Base-by-base conservation (phyloP, 2,113 vertebrate genomes). In the Vulpes lagopus region DNA sequence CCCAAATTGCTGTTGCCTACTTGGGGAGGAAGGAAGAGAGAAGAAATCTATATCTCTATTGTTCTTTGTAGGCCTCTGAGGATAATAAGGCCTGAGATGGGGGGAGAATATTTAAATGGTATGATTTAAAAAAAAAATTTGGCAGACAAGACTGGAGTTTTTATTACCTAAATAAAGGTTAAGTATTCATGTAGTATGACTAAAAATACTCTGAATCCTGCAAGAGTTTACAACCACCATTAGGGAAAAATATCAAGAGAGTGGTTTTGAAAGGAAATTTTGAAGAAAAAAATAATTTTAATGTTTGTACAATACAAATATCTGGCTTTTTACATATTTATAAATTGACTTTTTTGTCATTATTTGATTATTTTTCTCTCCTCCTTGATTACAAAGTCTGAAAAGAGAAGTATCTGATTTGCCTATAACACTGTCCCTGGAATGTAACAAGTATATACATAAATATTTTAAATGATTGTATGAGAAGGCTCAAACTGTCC, bases 351-450 rank as follows among this genome's bases (percentile, higher is more conserved):
- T 51, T 86, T 79, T 83, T 84, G 9, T 80, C 1, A 19, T 64
- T 93, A 64, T 62, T 89, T 92, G 22, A 65, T 82, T 92, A 32
- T 51, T 83, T 90, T 81, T 32, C 27, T 74, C 73, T 53, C 32
- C 0, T 35, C 8, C 60, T 62, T 60, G 32, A 79, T 83, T 95
- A 23, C 12, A 51, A 84, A 84, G 3, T 57, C 7, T 22, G 23
- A 91, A 8, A 1, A 84, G 32, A 5, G n/a, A 74, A 0, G 25
- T 80, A 55, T 64, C 4, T 57, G 3, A 65, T 82, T 78, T 94
- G 43, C 30, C 27, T 0, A 1, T 23, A 59, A 8, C 3, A 16
- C 8, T 67, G 0, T 43, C 8, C 0, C 43, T 76, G 25, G 7
- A 2, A 57, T 38, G 4, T 30, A 85, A 9, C 27, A 19, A 6